phyloP scores from a whole-genome alignment of 2,888 invertebrate species.

The Oscheius sp. region DNA sequence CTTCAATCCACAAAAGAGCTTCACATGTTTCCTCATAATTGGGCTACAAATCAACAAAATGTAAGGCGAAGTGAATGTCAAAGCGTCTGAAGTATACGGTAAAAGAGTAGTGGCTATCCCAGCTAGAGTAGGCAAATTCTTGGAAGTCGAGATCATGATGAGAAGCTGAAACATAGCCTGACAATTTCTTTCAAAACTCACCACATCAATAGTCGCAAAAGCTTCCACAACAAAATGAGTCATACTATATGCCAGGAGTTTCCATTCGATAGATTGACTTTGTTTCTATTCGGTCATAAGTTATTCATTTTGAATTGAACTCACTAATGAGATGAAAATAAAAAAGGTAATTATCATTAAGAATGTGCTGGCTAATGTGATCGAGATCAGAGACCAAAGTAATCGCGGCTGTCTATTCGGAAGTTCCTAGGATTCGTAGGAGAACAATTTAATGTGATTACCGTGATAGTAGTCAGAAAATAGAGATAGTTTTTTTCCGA shows the following conservation, averaged over 20 bases:
- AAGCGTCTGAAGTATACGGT: neutral
- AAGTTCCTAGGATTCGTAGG: neutral
- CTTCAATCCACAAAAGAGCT: too few species aligned
- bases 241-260: neutral
- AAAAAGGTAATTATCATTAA: neutral
- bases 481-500: too few species aligned
- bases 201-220: neutral
- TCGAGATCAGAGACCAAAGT: neutral
- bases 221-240: neutral
- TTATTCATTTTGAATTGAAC: neutral
- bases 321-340: neutral
- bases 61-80: constrained; percentile 5
- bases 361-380: neutral
- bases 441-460: neutral
- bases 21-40: neutral
- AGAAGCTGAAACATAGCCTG: neutral
- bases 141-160: neutral
- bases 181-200: neutral
- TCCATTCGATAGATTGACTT: neutral
- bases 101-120: neutral
- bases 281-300: neutral
- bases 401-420: neutral
- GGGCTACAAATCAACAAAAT: constrained; percentile 5
- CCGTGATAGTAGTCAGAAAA: neutral
- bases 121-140: neutral